Evolutionary conservation across 2,888 invertebrate genomes (phyloP), one percentile per base, ranked within the genome.

Genomic region (Pristionchus mayeri): DNA sequence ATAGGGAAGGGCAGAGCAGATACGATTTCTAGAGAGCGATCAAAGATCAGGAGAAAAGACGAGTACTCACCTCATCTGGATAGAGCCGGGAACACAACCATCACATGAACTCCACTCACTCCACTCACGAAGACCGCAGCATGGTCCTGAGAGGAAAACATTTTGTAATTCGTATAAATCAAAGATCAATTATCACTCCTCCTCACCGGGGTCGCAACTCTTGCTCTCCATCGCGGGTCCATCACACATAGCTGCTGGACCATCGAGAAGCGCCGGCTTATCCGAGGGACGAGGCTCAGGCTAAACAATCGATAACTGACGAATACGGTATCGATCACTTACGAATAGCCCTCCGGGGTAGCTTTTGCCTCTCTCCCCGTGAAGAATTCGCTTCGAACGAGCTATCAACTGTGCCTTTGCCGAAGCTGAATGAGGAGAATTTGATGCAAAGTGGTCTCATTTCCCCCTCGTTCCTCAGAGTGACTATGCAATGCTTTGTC

Each of bases 61-160:
- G 16, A 50, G 44, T n/a, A 1, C 7, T 63, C 2, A 63, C 81
- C 81, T 82, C 18, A 3, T 63, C 63, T 82, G 63, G 3, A 63
- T 21, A 9, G 81, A 60, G 9, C 81, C 81, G 6, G 18, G 24
- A 21, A 60, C 40, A 48, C 84, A 84, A 7, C 84, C 84, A 75
- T 84, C 84, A 40, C 84, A 84, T 40, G 21, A 7, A 9, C 52
- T 44, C 89, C 90, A 90, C 27, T 90, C 90, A 16, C 87, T 84
- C 90, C 90, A 90, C 24, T 82, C 34, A 80, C 86, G 85, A 87
- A 88, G 89, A 7, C 83, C 84, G 67, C 90, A 90, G 44, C 90
- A 90, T 2, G 89, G 89, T 18, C 89, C 89, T 89, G 63, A 30
- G 78, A 79, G 13, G 44, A 44, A 16, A n/a, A n/a, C n/a, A n/a